Base-by-base conservation (phyloP, 2,797 vertebrate species). In the Hybognathus amarus region DNA sequence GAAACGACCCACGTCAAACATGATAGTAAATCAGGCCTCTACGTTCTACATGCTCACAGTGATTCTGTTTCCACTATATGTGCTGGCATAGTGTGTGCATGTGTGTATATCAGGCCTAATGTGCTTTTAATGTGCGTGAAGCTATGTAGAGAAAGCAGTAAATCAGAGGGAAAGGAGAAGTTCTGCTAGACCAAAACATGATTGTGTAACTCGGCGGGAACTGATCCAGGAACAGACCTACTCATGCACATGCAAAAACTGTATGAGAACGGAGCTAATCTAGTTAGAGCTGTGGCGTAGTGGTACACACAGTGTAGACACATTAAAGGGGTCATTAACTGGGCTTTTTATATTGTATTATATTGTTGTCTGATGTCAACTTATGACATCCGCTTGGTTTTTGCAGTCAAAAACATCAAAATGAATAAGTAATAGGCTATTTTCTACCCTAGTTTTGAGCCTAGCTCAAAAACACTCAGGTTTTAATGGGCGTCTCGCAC, bases 61-160 rank as follows among this genome's bases (percentile, higher is more conserved):
- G 18, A 45, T 64, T 78, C 38, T 45, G 11, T 78, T 66, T 5
- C 17, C 38, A 64, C 18, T 64, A 15, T 22, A 40, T 64, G 24
- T 64, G 59, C 50, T 33, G 59, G 20, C 13, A 76, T 17, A 3
- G 1, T 67, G 67, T 73, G 0, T 36, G 45, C 36, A 36, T 64
- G 61, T 77, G 59, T 66, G 84, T 87, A 87, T 63, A 54, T 38
- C 12, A 22, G 50, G 66, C 67, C 70, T 76, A 79, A 69, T 69
- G 47, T 20, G 47, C 7, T 68, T 79, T 79, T 67, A 68, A 54
- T 68, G 11, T 52, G 30, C 20, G 1, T 74, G 27, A 74, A 36
- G 52, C 36, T 38, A 61, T 20, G 33, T 40, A 15, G 52, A 45
- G 36, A 40, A 50, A 77, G 1, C 24, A 15, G 36, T 45, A 59